Evolutionary conservation across 2,797 vertebrate genomes (phyloP), one percentile per base, ranked within the genome.

Genomic region (Peromyscus attwateri): DNA sequence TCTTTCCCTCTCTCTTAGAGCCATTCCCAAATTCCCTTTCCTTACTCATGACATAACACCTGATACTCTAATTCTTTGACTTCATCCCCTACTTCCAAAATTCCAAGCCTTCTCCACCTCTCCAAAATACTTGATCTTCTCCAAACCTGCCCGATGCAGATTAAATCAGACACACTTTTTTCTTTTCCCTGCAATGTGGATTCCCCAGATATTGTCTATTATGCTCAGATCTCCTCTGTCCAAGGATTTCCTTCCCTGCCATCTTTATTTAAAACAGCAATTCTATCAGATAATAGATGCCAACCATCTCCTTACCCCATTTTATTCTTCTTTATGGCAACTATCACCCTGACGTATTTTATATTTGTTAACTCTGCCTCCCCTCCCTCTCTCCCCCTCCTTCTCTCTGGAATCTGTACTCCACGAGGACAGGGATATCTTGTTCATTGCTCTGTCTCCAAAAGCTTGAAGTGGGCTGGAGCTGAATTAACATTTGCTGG

Each of bases 321-420:
- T 90, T 81, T 60, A 62, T 16, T 71, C 27, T 85, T 66, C 57
- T 95, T 93, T 17, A 57, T 77, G 75, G 25, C 43, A 87, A 25
- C 46, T 60, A 34, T 68, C 16, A 82, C 14, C 21, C 19, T 83
- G n/a, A 49, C 0, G 5, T 25, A 57, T 31, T 73, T 77, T 73
- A 19, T 80, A 46, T 27, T 79, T 31, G 13, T 80, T n/a, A 70
- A 60, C 4, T 62, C 82, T 49, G 6, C 49, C 19, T n/a, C 46
- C 16, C 9, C 29, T 14, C 3, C 17, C 11, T 3, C 60, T 4
- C 25, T 64, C 62, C 19, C 3, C 10, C 1, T 52, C 34, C 57
- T 34, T 85, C 29, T 29, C 13, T 91, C 25, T 68, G 49, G 34
- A 64, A 89, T 37, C 6, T 13, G 34, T 29, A 17, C 6, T 91